Percentiles rank a stretch among this genome's conserved stretches.
Conservation (phyloP, 35 echinoderm and acorn worm species). For the Hemicentrotus pulcherrimus region DNA sequence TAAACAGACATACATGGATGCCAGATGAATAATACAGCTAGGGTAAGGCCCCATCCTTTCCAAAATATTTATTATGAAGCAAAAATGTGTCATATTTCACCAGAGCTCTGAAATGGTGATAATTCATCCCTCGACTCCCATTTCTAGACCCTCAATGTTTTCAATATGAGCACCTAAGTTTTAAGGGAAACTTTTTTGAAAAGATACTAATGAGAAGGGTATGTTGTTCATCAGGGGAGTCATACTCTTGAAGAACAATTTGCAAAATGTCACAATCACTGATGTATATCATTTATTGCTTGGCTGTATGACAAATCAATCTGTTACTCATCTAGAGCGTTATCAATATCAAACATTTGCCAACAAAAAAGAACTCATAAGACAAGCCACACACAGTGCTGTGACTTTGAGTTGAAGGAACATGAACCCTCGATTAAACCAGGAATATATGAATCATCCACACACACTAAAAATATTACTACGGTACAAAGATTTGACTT, state of each 20-base stretch:
- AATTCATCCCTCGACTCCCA: background rate
- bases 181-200: background rate
- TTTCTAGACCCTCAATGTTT: background rate
- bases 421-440: background rate
- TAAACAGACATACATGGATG: background rate
- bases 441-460: too few species aligned
- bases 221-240: background rate
- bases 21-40: background rate
- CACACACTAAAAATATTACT: too few species aligned
- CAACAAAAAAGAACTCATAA: background rate
- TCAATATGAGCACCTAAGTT: background rate
- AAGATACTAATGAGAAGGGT: background rate
- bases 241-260: background rate
- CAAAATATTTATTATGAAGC: background rate
- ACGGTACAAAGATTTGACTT: too few species aligned
- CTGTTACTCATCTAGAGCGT: background rate
- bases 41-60: background rate
- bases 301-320: background rate
- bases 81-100: background rate
- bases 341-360: background rate
- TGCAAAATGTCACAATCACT: background rate
- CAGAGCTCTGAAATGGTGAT: background rate
- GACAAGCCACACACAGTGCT: background rate
- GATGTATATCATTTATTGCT: background rate
- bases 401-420: background rate